Evolutionary conservation across 2,797 vertebrate genomes (phyloP).

Genomic region (Chaetodon trifasciatus): DNA sequence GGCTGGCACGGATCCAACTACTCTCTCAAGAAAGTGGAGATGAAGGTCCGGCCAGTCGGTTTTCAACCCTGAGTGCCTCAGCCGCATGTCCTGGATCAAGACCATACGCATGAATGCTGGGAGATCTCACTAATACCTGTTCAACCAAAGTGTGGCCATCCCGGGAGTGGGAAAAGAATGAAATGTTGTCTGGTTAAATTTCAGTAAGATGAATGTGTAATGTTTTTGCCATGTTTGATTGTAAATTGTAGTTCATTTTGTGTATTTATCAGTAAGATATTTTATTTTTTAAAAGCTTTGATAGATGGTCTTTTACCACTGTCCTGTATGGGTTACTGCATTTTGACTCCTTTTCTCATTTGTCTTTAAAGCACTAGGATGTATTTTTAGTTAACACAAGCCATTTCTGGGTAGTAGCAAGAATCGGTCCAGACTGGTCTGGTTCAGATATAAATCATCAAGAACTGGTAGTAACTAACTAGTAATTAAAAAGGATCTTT

Average conservation of each 20-base stretch:
- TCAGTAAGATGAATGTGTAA: constrained; percentile 80
- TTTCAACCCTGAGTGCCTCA: constrained; percentile 87
- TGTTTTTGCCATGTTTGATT: constrained; percentile 79
- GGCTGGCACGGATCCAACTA: constrained; percentile 96
- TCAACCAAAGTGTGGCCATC: constrained; percentile 58
- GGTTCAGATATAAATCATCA: constrained; percentile 28
- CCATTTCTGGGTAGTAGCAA: constrained; percentile 26
- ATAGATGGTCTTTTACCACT: constrained; percentile 78
- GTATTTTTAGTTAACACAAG: constrained; percentile 56
- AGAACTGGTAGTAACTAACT: constrained; percentile 27
- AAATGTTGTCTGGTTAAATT: constrained; percentile 59
- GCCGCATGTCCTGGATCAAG: constrained; percentile 46
- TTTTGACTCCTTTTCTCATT: constrained; percentile 58
- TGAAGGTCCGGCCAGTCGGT: constrained; percentile 94
- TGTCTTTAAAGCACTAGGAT: constrained; percentile 69
- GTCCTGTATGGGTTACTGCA: constrained; percentile 67
- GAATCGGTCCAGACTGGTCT: constrained; percentile 38
- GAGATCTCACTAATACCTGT: constrained; percentile 62
- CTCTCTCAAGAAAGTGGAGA: constrained; percentile 95
- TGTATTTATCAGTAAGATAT: constrained; percentile 87
- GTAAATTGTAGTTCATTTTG: constrained; percentile 85
- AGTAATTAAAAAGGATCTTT: constrained; percentile 47
- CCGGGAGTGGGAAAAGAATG: constrained; percentile 56
- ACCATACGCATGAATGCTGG: constrained; percentile 52
- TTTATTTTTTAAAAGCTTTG: constrained; percentile 81